These are phyloP conservation scores for Aporophyla lueneburgensis DNA, from an alignment of 2,888 invertebrate species.

Conservation along the genomic window DNA sequence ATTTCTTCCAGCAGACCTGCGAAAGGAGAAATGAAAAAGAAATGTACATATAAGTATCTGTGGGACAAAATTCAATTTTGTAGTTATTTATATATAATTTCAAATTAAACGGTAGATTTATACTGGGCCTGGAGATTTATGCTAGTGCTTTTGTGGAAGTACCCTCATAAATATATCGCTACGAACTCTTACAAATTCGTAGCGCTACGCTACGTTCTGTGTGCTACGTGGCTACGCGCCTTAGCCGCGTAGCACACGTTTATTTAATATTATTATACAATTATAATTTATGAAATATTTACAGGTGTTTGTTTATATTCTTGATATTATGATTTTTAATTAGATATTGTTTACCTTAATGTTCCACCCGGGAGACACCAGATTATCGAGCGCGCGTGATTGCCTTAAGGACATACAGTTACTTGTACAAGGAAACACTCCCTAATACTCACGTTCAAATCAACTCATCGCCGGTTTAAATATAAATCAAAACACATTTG, in stretches of 20 bases:
- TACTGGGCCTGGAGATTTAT: not conserved
- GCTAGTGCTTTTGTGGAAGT: not conserved
- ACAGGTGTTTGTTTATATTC: not conserved
- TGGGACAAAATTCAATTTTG: not conserved
- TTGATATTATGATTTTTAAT: not conserved
- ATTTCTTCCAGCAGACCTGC: no score
- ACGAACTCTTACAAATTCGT: not conserved
- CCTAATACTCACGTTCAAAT: slow-evolving; percentile 2
- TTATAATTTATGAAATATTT: not conserved
- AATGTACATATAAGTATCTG: not conserved
- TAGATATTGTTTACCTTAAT: not conserved
- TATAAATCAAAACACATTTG: slow-evolving; percentile 9
- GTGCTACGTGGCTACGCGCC: no score
- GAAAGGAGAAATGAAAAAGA: no score
- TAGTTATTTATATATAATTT: not conserved
- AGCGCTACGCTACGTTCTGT: slow-evolving; percentile 1
- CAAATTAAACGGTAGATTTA: not conserved
- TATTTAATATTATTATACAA: not conserved
- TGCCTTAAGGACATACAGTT: not conserved
- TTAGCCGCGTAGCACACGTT: not conserved
- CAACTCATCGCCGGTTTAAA: slow-evolving; percentile 1
- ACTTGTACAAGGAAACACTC: not conserved
- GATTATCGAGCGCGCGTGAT: not conserved
- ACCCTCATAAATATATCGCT: no score
- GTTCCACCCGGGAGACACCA: not conserved